phyloP scores from a whole-genome alignment of 1,140 invertebrate species.

The Drosophila aff. region DNA sequence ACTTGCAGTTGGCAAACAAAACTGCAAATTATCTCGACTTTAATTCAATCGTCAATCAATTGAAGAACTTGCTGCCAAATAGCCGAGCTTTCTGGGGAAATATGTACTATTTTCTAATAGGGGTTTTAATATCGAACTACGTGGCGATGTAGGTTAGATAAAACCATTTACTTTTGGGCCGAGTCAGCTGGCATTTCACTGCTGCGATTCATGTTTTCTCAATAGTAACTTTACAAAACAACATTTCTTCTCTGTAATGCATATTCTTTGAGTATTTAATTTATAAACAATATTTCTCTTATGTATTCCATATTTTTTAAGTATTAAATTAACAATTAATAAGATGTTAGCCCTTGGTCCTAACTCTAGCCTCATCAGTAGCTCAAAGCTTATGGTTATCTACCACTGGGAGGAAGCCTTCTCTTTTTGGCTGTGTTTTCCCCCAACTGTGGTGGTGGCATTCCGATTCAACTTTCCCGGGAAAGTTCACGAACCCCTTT shows the following conservation, averaged over 20 bases:
- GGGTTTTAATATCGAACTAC: not conserved
- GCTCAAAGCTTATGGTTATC: not conserved
- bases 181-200: not conserved
- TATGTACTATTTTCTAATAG: not conserved
- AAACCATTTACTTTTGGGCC: not conserved
- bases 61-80: slow-evolving; percentile 7
- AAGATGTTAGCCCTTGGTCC: not conserved
- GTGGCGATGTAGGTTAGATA: not conserved
- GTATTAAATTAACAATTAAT: not conserved
- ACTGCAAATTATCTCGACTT: slow-evolving; percentile 5
- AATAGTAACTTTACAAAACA: too few species aligned
- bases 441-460: not conserved
- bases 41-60: slow-evolving; percentile 38
- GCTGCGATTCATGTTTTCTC: too few species aligned
- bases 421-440: not conserved
- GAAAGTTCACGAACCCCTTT: not conserved
- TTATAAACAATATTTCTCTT: not conserved
- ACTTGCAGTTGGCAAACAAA: slow-evolving; percentile 35
- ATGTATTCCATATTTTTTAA: not conserved
- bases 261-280: not conserved
- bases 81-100: not conserved
- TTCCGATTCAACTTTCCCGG: not conserved
- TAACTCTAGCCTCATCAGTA: not conserved
- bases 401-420: not conserved
- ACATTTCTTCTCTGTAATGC: not conserved